Evolutionary conservation across 2,888 invertebrate species (phyloP), one percentile per base, ranked within the genome.

Genomic region (Drosophila meridionalis): DNA sequence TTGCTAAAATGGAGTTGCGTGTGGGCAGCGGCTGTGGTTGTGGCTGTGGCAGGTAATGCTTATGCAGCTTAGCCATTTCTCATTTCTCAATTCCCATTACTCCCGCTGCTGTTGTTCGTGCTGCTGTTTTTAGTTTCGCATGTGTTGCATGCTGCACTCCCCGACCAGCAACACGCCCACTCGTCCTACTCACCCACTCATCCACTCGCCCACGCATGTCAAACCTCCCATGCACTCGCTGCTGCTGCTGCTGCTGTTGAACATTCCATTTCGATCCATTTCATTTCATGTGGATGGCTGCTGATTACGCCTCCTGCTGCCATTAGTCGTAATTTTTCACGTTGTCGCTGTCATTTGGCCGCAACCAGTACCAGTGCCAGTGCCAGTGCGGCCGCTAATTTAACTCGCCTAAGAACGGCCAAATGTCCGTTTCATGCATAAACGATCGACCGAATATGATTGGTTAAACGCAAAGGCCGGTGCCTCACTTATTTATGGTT

Each of bases 51-150:
- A 30, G 42, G 40, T 58, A 43, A 64, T 64, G 73, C 20, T 40
- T 34, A 72, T 65, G 55, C 65, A 57, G 50, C 32, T 50, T 48
- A 63, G 42, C 4, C 71, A 62, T 71, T 58, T 72, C 57, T 30
- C 36, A 56, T 30, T 56, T 56, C 56, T 42, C 53, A 53, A 53
- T 53, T 53, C 53, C 53, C 53, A 53, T 53, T 53, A 20, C 56
- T n/a, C 34, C 14, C n/a, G 20, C 38, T 43, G 14, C n/a, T 52
- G 52, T 11, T 48, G 48, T 48, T 32, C 36, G 26, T 36, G 52
- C 3, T 36, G 34, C 26, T 38, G 38, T 14, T 55, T 42, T 42
- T 42, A 42, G 42, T 42, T 42, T 7, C n/a, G n/a, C 42, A 42
- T 42, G 42, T 38, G 38, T 14, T 55, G 67, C 74, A 74, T 53